Base-by-base conservation (phyloP, 2,797 vertebrate genomes). In the Crocodylus rhombifer region DNA sequence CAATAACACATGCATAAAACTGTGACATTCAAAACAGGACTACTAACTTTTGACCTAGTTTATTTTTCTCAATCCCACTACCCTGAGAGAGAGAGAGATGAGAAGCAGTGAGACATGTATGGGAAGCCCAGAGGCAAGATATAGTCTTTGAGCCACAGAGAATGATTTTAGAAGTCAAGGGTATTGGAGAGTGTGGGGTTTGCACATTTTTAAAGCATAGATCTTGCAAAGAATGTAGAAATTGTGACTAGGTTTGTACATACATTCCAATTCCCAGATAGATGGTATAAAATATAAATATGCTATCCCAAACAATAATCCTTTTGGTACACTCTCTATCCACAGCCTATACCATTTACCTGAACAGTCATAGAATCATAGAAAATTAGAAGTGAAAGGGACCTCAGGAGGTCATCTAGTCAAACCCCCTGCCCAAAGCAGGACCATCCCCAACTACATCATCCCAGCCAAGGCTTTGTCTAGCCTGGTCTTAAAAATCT, bases 51-150 rank as follows among this genome's bases (percentile, higher is more conserved):
- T 93, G 92, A 93, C 94, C 90, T 90, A 89, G 17, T 94, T 91
- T 87, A 80, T 80, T 21, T 93, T 92, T 63, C 88, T 77, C 80
- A 67, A 83, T 92, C 69, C 51, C 1, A 14, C 0, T 87, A 51
- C 5, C 89, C 58, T 65, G 85, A 77, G 87, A 73, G 93, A 97
- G 93, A 97, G 92, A 93, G 94, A 78, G 42, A 88, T 17, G 15
- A 76, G 77, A 90, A 91, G 61, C 60, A 14, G 80, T n/a, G 84
- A 93, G 14, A 69, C 58, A 80, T 56, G 23, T 79, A 55, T 56
- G 82, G 90, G 84, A 92, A 86, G 56, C 87, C 93, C 89, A 88
- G 74, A 92, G 89, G 85, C 84, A 91, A 91, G 69, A 80, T 84
- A 20, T 73, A 42, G 20, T 21, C 51, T 73, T 73, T 73, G 69